Evolutionary conservation across 1,140 invertebrate genomes (phyloP).

Genomic region (Cataglyphis hispanica): DNA sequence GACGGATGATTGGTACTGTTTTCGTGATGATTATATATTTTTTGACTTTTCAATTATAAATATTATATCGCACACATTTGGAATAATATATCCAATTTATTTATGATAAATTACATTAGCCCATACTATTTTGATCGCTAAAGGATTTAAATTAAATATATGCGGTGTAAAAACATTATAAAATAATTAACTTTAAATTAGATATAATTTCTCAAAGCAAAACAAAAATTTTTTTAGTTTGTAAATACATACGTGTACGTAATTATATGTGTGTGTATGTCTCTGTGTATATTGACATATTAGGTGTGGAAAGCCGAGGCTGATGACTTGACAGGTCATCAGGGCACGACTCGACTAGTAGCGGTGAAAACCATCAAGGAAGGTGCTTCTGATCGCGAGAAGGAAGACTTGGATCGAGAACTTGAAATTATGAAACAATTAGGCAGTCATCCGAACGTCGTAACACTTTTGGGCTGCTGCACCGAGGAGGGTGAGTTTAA

Average conservation of each 20-base stretch:
- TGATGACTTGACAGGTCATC: conserved; percentile 92
- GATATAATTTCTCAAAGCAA: not conserved
- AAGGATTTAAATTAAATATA: not conserved
- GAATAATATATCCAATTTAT: not conserved
- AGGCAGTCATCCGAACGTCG: conserved; percentile 94
- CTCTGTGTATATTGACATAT: not conserved
- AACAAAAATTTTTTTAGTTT: conserved; percentile 3
- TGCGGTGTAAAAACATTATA: not conserved
- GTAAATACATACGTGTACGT: not conserved
- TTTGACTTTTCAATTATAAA: not conserved
- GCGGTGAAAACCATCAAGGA: conserved; percentile 94
- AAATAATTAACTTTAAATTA: conserved; percentile 25
- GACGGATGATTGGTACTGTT: not conserved
- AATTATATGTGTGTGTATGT: too few relatives aligned
- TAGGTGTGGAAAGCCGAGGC: conserved; percentile 94
- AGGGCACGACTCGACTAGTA: conserved; percentile 92
- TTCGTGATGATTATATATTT: conserved; percentile 2
- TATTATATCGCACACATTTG: not conserved
- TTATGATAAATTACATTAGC: not conserved
- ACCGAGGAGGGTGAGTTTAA: conserved; percentile 91
- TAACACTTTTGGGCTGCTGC: conserved; percentile 94
- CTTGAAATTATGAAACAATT: conserved; percentile 94
- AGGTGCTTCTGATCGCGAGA: conserved; percentile 90
- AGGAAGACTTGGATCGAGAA: conserved; percentile 92
- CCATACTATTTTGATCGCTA: not conserved